Base-by-base conservation (phyloP, 2,888 invertebrate genomes). In the Mesorhabditis sp. region DNA sequence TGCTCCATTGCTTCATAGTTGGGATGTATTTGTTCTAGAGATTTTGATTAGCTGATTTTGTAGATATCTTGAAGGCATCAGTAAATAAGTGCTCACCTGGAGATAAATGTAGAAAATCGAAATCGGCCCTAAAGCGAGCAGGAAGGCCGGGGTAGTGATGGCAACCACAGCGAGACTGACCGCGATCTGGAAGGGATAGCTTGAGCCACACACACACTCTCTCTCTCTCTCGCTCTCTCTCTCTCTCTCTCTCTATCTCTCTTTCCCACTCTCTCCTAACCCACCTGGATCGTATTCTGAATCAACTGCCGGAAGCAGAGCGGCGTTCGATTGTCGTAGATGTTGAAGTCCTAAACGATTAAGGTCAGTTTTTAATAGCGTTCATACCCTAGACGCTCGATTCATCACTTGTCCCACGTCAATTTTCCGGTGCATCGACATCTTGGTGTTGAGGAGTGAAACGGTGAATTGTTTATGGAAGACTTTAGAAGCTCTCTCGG, bases 401-500 rank as follows among this genome's bases (percentile, higher is more conserved):
- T 50, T 50, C 58, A 50, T 50, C 58, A 50, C 58, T 50, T 50
- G 58, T 50, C 58, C 58, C 7, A 50, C 58, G n/a, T 50, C 58
- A n/a, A 50, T 50, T 2, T 50, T 50, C 58, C 58, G 58, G 58
- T 50, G 58, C 7, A 50, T n/a, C n/a, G 58, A 13, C 58, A 50
- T 50, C 58, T 10, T 13, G n/a, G 58, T n/a, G n/a, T 50, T 50
- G 7, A 50, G n/a, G 58, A 50, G 58, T 2, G 58, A 50, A 2
- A 50, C 58, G 58, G n/a, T n/a, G 58, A 50, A 50, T 50, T 50
- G 7, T n/a, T 50, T 50, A 50, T 50, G 58, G 58, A 50, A 50
- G n/a, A 50, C 58, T 50, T 50, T 50, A n/a, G 58, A 50, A 50
- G 58, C 58, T 50, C 58, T 50, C n/a, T 50, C 58, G n/a, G 58